Percentiles rank a stretch among this genome's conserved stretches.
These are phyloP conservation scores for Lypha dubia DNA, from an alignment of 2,888 invertebrate genomes.

Conservation along the genomic window DNA sequence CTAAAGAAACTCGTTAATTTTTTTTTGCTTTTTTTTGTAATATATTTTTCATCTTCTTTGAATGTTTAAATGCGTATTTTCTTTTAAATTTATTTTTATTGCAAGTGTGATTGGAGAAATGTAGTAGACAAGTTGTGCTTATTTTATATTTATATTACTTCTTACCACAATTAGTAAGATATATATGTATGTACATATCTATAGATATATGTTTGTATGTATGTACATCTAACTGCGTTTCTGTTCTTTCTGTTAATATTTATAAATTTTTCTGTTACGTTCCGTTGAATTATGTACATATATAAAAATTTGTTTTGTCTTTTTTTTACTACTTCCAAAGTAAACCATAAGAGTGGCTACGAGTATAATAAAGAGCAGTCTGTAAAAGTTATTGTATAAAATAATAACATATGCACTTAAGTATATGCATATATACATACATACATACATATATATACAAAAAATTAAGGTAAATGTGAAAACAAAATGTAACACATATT, in stretches of 20 bases:
- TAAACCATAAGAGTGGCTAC: conserved; percentile 21
- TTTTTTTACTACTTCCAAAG: conserved; percentile 12
- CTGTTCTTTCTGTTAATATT: conserved; percentile 38
- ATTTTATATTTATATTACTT: conserved; percentile 16
- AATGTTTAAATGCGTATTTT: conserved; percentile 29
- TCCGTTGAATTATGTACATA: conserved; percentile 19
- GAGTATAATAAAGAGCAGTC: conserved; percentile 32
- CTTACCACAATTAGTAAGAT: conserved; percentile 61
- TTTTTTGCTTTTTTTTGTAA: too few species aligned
- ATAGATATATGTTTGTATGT: too few species aligned
- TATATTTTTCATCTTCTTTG: conserved; percentile 29
- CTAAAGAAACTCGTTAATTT: conserved; percentile 18
- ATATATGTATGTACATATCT: background rate
- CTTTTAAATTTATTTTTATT: conserved; percentile 7
- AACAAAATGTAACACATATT: background rate
- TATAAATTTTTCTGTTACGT: conserved; percentile 17
- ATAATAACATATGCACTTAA: background rate
- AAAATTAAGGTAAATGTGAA: background rate
- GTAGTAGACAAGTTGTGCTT: conserved; percentile 46
- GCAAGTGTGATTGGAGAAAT: conserved; percentile 33
- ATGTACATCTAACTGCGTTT: conserved; percentile 55
- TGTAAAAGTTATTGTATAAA: conserved; percentile 22
- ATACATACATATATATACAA: too few species aligned
- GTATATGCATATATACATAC: too few species aligned
- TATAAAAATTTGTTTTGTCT: conserved; percentile 17